A percentile compares a stretch with the other conserved stretches of the same genome.
These are phyloP conservation scores for Melipona quadrifasciata DNA, from an alignment of 1,140 invertebrate species.

Conservation along the genomic window DNA sequence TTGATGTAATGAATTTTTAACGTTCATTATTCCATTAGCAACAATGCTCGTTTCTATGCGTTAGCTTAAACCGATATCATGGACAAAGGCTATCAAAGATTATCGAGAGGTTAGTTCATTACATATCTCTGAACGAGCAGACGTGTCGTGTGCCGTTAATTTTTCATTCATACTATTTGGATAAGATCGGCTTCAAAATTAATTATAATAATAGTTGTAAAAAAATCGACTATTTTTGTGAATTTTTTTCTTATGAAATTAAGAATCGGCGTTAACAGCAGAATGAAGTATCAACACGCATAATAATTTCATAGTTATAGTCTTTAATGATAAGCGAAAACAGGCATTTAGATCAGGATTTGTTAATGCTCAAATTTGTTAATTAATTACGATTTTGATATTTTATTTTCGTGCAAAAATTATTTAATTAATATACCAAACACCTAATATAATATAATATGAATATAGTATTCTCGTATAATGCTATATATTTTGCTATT, in stretches of 20 bases:
- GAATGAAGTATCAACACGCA: not conserved
- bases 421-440: not conserved
- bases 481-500: not conserved
- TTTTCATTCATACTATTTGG: not conserved
- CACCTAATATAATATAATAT: not conserved
- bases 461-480: not conserved
- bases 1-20: conserved; percentile 12
- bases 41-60: not conserved
- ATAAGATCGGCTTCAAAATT: no score
- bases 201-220: not conserved
- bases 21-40: not conserved
- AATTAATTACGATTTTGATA: not conserved
- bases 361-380: not conserved
- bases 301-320: not conserved
- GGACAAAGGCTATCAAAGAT: not conserved
- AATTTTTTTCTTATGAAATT: not conserved
- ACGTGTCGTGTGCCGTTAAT: no score
- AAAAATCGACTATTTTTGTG: not conserved
- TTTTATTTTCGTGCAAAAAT: not conserved
- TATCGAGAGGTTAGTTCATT: not conserved
- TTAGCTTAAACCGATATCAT: not conserved
- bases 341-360: conserved; percentile 1
- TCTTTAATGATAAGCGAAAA: not conserved
- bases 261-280: not conserved
- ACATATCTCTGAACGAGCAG: not conserved